These are phyloP conservation scores for Telenomus remus DNA, from an alignment of 1,140 invertebrate genomes.

Conservation along the genomic window DNA sequence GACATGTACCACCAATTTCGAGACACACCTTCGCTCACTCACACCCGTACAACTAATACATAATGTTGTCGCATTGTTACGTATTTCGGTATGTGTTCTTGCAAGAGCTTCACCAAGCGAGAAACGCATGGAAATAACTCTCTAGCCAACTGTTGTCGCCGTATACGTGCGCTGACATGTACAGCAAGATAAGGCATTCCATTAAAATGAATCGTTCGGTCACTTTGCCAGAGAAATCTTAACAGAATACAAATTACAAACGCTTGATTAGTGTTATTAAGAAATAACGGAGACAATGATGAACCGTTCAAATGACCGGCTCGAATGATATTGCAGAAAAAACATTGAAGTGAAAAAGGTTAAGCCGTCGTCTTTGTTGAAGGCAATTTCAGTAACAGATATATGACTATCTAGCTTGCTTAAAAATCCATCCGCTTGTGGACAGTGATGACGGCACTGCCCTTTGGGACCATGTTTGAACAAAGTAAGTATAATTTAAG, in stretches of 20 bases:
- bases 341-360: no score
- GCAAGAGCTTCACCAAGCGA: constrained; percentile 21
- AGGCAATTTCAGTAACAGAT: constrained; percentile 43
- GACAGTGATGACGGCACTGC: constrained; percentile 61
- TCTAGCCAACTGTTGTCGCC: constrained; percentile 8
- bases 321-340: no score
- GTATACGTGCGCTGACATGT: constrained; percentile 21
- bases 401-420: constrained; percentile 14
- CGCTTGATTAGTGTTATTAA: background rate
- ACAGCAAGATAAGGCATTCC: constrained; percentile 52
- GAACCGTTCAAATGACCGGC: no score
- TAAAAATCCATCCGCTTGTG: constrained; percentile 33
- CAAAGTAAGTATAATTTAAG: constrained; percentile 71
- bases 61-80: constrained; percentile 36
- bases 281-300: background rate
- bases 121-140: constrained; percentile 22
- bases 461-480: constrained; percentile 54
- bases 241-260: constrained; percentile 10
- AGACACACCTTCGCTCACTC: background rate
- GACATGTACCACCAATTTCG: constrained; percentile 39
- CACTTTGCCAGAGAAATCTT: constrained; percentile 9
- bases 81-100: constrained; percentile 25
- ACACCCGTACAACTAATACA: constrained; percentile 18
- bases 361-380: background rate
- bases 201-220: constrained; percentile 41